Evolutionary conservation across 2,113 vertebrate species (phyloP).

Genomic region (Gracilinanus agilis): DNA sequence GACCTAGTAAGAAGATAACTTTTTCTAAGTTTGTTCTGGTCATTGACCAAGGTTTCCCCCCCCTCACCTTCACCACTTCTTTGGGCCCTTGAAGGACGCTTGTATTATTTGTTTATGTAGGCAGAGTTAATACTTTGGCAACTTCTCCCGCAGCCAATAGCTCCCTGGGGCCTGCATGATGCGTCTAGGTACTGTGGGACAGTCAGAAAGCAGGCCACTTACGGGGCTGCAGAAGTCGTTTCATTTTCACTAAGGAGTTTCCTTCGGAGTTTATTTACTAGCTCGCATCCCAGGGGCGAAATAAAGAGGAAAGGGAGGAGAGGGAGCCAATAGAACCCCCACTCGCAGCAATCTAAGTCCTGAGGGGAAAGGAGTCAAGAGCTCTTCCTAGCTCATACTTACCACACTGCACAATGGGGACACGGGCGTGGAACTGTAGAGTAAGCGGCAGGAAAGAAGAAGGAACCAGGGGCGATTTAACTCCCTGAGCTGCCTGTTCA

Average conservation of each 20-base stretch:
- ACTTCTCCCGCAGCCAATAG: not conserved
- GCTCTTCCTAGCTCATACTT: not conserved
- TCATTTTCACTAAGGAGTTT: not conserved
- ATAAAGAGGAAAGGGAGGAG: not conserved
- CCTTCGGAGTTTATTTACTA: not conserved
- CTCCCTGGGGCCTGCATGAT: not conserved
- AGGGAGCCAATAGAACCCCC: not conserved
- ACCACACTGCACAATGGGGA: not conserved
- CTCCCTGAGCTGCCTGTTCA: not conserved
- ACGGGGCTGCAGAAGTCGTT: not conserved
- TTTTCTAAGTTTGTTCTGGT: not conserved
- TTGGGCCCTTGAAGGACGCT: not conserved
- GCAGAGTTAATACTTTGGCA: not conserved
- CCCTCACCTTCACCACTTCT: not conserved
- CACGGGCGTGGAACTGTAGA: rapidly evolving
- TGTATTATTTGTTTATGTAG: slow-evolving; percentile 43
- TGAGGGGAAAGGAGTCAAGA: not conserved
- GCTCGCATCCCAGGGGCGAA: not conserved
- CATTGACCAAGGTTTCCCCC: not conserved
- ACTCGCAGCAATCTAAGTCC: no score
- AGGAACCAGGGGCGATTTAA: not conserved
- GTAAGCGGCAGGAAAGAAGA: not conserved
- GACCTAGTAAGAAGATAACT: not conserved
- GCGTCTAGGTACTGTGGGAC: not conserved
- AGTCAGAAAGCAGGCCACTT: not conserved